Base-by-base conservation (phyloP, 1,140 invertebrate genomes). In the Nixonia krombeini region DNA sequence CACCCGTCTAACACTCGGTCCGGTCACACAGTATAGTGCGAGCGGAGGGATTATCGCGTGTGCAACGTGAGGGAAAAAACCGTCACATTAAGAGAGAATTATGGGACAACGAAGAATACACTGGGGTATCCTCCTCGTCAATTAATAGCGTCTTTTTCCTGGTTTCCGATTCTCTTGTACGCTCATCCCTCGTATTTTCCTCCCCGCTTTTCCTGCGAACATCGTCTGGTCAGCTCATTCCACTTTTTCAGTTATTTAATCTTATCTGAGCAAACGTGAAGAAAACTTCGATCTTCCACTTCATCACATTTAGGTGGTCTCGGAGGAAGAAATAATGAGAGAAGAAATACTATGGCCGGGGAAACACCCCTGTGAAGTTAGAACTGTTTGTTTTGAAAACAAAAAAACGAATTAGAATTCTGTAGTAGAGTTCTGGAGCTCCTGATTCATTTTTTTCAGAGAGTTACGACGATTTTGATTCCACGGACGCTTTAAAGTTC, bases 81-180 rank as follows among this genome's bases (percentile, higher is more conserved):
- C 65, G 80, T 81, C 80, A 74, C 83, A 81, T 85, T 83, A 83
- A 80, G 70, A 49, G 64, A 82, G 78, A 85, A 78, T 82, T 82
- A 82, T 84, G 70, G 67, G 68, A 64, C 58, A 51, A 58, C 45
- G 53, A 52, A 70, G 65, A 72, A 70, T 70, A 70, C 64, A 61
- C 56, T 57, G 45, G 65, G 71, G 68, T 74, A 51, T 64, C 70
- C 65, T 67, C 74, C 59, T 70, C 70, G 69, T 81, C 81, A 76
- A 83, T 83, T 83, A 83, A 82, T 79, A 76, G 71, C 49, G 68
- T 68, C 70, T 72, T 71, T 47, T 31, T 49, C 46, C 31, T 31
- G 29, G 16, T 35, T 41, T 29, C 21, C 38, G 33, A 45, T 53
- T 31, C 21, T 41, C 40, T 31, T 23, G 25, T 8, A 35, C 23